Percentiles rank a stretch among this genome's conserved stretches.
phyloP scores from a whole-genome alignment of 2,113 vertebrate genomes.

The Theristicus caerulescens region DNA sequence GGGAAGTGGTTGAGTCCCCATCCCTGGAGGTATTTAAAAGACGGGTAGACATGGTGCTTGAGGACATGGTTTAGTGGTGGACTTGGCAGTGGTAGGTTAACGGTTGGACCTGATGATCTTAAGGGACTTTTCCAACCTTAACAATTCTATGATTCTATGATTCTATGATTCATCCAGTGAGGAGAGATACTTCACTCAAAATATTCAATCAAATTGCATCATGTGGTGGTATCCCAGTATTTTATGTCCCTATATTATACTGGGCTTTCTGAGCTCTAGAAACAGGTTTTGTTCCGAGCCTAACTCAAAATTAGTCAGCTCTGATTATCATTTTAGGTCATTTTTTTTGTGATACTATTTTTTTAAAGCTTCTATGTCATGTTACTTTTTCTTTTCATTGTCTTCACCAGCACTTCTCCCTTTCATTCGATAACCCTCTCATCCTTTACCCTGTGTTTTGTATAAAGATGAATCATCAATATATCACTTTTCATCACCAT shows the following conservation, averaged over 20 bases:
- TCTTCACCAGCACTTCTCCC: not conserved
- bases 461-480: not conserved
- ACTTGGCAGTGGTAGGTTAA: too few species aligned
- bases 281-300: not conserved
- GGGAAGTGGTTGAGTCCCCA: too few species aligned
- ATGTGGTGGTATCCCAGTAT: not conserved
- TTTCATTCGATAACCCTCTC: not conserved
- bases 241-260: not conserved
- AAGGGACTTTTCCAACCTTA: too few species aligned
- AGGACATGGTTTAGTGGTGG: too few species aligned
- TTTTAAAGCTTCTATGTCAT: not conserved
- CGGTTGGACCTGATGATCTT: too few species aligned
- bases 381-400: not conserved
- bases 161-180: not conserved
- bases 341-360: not conserved
- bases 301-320: not conserved
- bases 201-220: not conserved
- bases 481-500: not conserved
- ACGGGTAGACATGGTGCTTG: too few species aligned
- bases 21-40: too few species aligned
- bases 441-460: not conserved
- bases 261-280: not conserved
- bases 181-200: not conserved
- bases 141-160: too few species aligned
- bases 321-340: not conserved